phyloP scores from a whole-genome alignment of 2,113 vertebrate species.

The Hippocampus guttulatus region DNA sequence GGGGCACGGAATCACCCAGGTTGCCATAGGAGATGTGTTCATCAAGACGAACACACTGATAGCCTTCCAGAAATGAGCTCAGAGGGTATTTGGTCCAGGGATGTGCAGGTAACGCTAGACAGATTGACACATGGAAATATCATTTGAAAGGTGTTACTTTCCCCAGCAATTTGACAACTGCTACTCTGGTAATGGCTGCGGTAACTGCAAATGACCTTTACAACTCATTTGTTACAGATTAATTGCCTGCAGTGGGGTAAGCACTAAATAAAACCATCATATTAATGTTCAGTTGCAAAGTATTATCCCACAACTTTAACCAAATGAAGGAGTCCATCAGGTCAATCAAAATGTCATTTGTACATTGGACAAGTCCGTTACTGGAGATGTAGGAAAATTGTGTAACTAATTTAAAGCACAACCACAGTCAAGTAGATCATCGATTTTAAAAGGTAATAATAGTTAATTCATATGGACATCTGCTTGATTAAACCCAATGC shows the following conservation, averaged over 20 bases:
- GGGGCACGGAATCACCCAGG: slow-evolving; percentile 80
- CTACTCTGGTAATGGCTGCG: background rate
- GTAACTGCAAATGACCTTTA: background rate
- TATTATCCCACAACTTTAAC: background rate
- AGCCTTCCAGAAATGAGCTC: slow-evolving; percentile 77
- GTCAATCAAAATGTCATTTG: background rate
- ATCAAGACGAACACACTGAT: slow-evolving; percentile 78
- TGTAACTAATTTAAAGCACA: background rate
- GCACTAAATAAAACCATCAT: background rate
- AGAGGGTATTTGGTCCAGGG: slow-evolving; percentile 69
- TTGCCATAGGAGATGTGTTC: slow-evolving; percentile 84
- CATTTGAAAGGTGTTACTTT: background rate
- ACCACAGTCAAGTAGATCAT: background rate
- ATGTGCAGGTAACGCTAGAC: slow-evolving; percentile 50
- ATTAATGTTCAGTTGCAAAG: background rate
- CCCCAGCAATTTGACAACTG: background rate
- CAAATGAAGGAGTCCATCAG: background rate
- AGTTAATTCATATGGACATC: background rate
- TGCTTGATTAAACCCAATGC: background rate
- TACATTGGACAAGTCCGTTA: background rate
- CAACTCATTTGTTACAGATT: background rate
- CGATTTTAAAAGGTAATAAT: background rate
- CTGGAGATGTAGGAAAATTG: background rate
- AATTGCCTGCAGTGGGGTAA: background rate
- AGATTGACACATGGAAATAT: background rate